Evolutionary conservation across 2,113 vertebrate genomes (phyloP).

Genomic region (Hippolais icterina): DNA sequence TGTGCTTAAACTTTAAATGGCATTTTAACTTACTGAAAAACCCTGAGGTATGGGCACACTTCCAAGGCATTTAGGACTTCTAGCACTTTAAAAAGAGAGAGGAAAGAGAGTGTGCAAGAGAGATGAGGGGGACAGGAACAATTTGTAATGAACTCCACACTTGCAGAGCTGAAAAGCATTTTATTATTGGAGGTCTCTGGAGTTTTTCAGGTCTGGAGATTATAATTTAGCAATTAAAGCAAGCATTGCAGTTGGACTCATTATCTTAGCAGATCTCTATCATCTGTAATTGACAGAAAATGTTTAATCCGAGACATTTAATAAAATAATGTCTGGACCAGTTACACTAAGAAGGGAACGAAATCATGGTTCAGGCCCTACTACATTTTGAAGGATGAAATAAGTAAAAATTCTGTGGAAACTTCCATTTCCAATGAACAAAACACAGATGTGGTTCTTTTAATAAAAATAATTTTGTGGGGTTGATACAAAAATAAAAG

Average conservation of each 20-base stretch:
- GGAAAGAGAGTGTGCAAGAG: background rate
- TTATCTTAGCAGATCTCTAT: conserved; percentile 53
- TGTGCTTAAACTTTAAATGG: background rate
- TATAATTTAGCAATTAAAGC: conserved; percentile 66
- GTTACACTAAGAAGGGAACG: conserved; percentile 38
- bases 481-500: background rate
- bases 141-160: conserved; percentile 46
- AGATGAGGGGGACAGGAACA: background rate
- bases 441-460: background rate
- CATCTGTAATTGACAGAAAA: conserved; percentile 51
- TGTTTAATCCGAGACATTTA: conserved; percentile 59
- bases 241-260: conserved; percentile 16
- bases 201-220: conserved; percentile 50
- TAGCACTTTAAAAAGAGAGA: background rate
- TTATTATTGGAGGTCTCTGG: conserved; percentile 6
- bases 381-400: conserved; percentile 51
- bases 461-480: background rate
- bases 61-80: conserved; percentile 9
- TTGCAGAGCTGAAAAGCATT: conserved; percentile 32
- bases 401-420: conserved; percentile 10
- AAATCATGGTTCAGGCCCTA: background rate
- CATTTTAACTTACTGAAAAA: background rate
- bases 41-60: background rate
- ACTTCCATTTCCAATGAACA: background rate
- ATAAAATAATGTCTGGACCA: conserved; percentile 34